Evolutionary conservation across 2,888 invertebrate species (phyloP).

Genomic region (Mesorhabditis sp.): DNA sequence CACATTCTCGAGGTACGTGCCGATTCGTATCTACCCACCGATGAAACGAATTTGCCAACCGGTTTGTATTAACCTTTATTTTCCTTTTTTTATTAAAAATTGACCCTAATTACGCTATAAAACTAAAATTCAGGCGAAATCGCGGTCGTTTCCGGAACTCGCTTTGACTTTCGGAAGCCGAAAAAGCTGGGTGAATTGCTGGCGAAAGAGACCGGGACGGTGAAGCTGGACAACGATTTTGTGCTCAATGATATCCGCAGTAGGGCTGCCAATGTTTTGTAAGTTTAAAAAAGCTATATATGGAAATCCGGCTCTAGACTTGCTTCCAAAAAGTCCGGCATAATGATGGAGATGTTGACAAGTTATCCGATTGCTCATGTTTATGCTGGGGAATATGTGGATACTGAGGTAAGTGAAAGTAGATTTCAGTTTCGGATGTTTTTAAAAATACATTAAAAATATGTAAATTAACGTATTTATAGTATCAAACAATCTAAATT

Average conservation of each 20-base stretch:
- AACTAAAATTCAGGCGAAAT: slow-evolving; percentile 11
- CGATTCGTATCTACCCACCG: slow-evolving; percentile 24
- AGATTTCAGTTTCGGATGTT: not conserved
- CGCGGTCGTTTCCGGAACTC: slow-evolving; percentile 11
- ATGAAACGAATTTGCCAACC: slow-evolving; percentile 24
- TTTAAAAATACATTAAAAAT: not conserved
- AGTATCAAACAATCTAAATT: not conserved
- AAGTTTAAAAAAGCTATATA: not conserved
- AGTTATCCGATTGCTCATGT: slow-evolving; percentile 38
- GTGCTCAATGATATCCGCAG: slow-evolving; percentile 7
- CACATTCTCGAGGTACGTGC: slow-evolving; percentile 26
- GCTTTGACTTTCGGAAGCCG: slow-evolving; percentile 15
- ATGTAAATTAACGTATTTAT: not conserved
- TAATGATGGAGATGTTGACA: slow-evolving; percentile 29
- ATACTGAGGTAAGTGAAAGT: slow-evolving; percentile 16
- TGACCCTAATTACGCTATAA: no score
- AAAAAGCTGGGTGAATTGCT: slow-evolving; percentile 9
- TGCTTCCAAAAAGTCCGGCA: slow-evolving; percentile 28
- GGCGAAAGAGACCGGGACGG: no score
- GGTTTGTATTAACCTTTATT: slow-evolving; percentile 11
- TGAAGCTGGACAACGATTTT: slow-evolving; percentile 10
- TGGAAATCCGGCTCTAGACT: slow-evolving; percentile 11
- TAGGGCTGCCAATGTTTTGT: not conserved
- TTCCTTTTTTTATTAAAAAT: no score
- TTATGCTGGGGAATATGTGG: slow-evolving; percentile 27